These are phyloP conservation scores for Mergus octosetaceus DNA, from an alignment of 2,797 vertebrate genomes.

Conservation along the genomic window DNA sequence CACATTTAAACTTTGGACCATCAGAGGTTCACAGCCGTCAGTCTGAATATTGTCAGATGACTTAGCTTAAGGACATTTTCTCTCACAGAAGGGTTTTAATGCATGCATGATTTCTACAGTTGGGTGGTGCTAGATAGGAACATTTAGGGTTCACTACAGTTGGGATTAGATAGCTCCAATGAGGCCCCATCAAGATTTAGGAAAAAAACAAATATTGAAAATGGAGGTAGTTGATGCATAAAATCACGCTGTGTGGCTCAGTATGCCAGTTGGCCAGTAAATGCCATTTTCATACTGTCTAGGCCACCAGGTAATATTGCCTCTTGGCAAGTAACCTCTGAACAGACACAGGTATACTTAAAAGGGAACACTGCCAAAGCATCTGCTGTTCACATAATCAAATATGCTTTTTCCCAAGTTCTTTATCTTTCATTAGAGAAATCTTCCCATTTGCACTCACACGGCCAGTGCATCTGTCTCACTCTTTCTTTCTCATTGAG, in stretches of 20 bases:
- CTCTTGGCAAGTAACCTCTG: background rate
- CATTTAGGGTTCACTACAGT: background rate
- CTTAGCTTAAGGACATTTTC: background rate
- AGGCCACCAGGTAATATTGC: background rate
- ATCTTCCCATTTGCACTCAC: background rate
- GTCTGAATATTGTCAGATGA: background rate
- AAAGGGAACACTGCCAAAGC: conserved; percentile 19
- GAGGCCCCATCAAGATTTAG: background rate
- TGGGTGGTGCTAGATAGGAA: background rate
- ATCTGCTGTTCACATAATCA: background rate
- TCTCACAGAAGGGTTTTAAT: background rate
- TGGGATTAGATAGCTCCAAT: background rate
- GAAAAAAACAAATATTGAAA: background rate
- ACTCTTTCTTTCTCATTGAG: conserved; percentile 1
- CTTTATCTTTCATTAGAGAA: conserved; percentile 25
- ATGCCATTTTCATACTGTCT: background rate
- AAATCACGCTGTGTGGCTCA: background rate
- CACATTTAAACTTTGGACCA: background rate
- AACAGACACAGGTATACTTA: background rate
- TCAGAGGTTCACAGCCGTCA: background rate
- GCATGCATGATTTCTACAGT: background rate
- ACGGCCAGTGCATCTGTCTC: conserved; percentile 4
- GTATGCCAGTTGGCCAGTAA: background rate
- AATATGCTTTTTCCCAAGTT: background rate
- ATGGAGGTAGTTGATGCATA: background rate